phyloP scores from a whole-genome alignment of 2,888 invertebrate genomes.

The Chorisops tibialis region DNA sequence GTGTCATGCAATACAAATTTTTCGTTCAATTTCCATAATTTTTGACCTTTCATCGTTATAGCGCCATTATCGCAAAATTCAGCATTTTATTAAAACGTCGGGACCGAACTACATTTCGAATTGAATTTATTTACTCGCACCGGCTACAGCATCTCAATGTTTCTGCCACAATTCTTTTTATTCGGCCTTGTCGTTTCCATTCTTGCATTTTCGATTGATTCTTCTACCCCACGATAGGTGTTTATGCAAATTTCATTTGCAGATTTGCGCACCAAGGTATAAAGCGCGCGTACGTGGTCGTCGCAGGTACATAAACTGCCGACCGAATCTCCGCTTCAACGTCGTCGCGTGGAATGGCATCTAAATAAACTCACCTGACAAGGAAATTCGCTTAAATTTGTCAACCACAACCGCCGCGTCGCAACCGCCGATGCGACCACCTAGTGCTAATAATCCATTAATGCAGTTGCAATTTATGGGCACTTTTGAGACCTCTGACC shows the following conservation, averaged over 20 bases:
- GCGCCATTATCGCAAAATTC: conserved; percentile 4
- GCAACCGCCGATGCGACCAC: conserved; percentile 24
- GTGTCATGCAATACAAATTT: too few species aligned
- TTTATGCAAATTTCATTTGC: conserved; percentile 31
- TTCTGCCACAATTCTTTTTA: neutral
- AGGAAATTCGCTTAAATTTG: conserved; percentile 33
- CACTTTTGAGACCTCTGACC: conserved; percentile 30
- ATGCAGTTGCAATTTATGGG: conserved; percentile 29
- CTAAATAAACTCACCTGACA: conserved; percentile 33
- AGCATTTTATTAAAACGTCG: neutral
- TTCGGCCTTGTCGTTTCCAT: neutral
- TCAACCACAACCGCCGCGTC: conserved; percentile 25
- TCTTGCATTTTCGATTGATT: conserved; percentile 28
- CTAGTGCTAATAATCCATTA: conserved; percentile 32
- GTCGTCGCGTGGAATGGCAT: conserved; percentile 29
- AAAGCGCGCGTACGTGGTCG: neutral
- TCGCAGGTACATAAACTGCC: neutral
- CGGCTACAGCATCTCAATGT: neutral
- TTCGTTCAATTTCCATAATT: too few species aligned
- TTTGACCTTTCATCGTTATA: too few species aligned
- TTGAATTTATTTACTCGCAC: neutral
- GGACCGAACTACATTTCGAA: neutral
- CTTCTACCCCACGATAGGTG: conserved; percentile 26
- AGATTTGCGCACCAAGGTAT: neutral
- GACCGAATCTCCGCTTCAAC: neutral